These are phyloP conservation scores for Drosophila erecta DNA, from an alignment of 1,140 invertebrate genomes.

Conservation along the genomic window DNA sequence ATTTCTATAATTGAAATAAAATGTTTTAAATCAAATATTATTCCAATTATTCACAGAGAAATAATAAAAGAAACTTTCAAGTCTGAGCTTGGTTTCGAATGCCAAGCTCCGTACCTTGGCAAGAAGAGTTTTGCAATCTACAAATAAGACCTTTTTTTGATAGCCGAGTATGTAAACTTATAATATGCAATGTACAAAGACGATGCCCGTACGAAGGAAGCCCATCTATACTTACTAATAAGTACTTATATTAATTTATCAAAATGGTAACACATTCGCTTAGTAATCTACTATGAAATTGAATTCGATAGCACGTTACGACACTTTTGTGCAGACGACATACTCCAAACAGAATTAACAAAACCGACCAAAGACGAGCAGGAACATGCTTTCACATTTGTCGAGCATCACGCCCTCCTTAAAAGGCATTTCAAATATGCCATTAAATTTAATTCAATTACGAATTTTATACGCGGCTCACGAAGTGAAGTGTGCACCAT, in stretches of 20 bases:
- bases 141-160: background rate
- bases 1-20: conserved; percentile 78
- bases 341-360: conserved; percentile 75
- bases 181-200: no score
- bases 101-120: background rate
- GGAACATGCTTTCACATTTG: conserved; percentile 43
- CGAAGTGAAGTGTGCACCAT: conserved; percentile 6
- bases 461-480: conserved; percentile 67
- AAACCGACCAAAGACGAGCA: conserved; percentile 17
- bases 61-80: conserved; percentile 55
- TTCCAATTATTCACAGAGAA: conserved; percentile 76
- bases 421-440: conserved; percentile 71
- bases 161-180: no score
- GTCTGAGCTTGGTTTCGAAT: background rate
- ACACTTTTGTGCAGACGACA: conserved; percentile 42
- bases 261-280: background rate
- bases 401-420: conserved; percentile 25
- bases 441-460: conserved; percentile 83
- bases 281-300: conserved; percentile 57
- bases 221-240: no score
- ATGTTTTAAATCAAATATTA: conserved; percentile 80
- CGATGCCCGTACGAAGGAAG: no score
- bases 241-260: no score
- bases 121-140: background rate
- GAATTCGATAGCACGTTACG: conserved; percentile 68